phyloP scores from a whole-genome alignment of 1,140 invertebrate genomes.

The Drosophila seguyi region DNA sequence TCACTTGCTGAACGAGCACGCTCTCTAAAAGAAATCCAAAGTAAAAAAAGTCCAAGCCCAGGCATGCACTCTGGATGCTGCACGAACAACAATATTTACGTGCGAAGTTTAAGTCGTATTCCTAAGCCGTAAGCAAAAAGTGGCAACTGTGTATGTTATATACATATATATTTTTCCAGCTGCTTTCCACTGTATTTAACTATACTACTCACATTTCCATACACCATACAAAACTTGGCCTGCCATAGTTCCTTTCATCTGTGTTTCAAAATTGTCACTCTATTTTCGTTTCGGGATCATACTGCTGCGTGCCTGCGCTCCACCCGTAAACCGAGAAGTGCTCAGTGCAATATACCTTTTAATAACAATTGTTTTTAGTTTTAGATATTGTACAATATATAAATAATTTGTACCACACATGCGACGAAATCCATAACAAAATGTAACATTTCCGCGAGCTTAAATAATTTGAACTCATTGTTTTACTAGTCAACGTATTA shows the following conservation, averaged over 20 bases:
- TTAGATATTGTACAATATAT: conserved; percentile 31
- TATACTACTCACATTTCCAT: conserved; percentile 36
- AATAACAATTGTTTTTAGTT: conserved; percentile 24
- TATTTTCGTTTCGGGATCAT: background rate
- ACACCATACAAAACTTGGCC: background rate
- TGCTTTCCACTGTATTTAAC: conserved; percentile 40
- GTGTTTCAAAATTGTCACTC: conserved; percentile 15
- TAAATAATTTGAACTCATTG: conserved; percentile 62
- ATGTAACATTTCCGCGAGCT: conserved; percentile 24
- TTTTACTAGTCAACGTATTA: conserved; percentile 84
- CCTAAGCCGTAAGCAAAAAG: conserved; percentile 61
- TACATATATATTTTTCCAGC: conserved; percentile 38
- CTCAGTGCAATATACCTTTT: conserved; percentile 46
- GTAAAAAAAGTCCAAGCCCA: conserved; percentile 19
- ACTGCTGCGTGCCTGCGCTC: background rate
- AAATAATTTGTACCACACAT: conserved; percentile 27
- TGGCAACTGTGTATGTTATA: conserved; percentile 37
- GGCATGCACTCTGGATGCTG: conserved; percentile 9
- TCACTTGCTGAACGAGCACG: conserved; percentile 70
- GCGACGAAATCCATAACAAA: conserved; percentile 30
- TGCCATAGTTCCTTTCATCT: conserved; percentile 38
- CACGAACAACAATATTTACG: conserved; percentile 53
- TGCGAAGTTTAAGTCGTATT: conserved; percentile 62
- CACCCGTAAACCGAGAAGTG: background rate
- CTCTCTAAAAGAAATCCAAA: conserved; percentile 62